Evolutionary conservation across 2,888 invertebrate genomes (phyloP).

Genomic region (Elegia similella): DNA sequence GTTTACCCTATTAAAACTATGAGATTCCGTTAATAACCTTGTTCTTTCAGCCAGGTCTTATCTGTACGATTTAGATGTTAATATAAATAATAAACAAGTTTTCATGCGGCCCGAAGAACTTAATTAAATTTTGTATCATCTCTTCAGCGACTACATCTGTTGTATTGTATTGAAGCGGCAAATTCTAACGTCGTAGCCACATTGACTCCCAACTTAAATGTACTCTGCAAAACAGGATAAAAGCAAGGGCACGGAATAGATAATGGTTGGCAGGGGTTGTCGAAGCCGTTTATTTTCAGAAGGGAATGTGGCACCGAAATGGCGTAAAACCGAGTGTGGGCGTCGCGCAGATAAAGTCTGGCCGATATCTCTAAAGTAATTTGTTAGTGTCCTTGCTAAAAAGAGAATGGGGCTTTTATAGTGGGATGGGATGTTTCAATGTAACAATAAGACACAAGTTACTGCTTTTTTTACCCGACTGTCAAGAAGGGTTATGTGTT

Average conservation of each 20-base stretch:
- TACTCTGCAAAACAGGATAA: not conserved
- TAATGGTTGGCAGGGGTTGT: slow-evolving; percentile 35
- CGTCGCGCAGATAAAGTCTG: slow-evolving; percentile 57
- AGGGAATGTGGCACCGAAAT: slow-evolving; percentile 39
- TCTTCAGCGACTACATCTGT: too few relatives aligned
- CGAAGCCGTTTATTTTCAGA: slow-evolving; percentile 58
- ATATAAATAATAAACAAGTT: too few relatives aligned
- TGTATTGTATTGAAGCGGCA: too few relatives aligned
- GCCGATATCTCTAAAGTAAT: slow-evolving; percentile 51
- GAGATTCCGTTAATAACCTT: too few relatives aligned
- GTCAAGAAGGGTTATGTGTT: too few relatives aligned
- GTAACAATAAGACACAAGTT: too few relatives aligned
- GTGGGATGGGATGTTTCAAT: not conserved
- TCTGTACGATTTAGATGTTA: too few relatives aligned
- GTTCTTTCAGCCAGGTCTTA: too few relatives aligned
- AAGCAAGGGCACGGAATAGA: not conserved
- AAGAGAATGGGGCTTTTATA: not conserved
- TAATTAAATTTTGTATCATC: too few relatives aligned
- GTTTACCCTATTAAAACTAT: too few relatives aligned
- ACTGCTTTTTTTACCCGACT: too few relatives aligned
- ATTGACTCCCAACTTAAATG: not conserved
- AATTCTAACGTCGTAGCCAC: not conserved
- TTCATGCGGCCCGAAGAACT: too few relatives aligned
- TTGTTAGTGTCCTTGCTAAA: slow-evolving; percentile 14
- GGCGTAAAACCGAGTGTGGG: slow-evolving; percentile 44